Base-by-base conservation (phyloP, 2,888 invertebrate genomes). In the Luperina testacea region DNA sequence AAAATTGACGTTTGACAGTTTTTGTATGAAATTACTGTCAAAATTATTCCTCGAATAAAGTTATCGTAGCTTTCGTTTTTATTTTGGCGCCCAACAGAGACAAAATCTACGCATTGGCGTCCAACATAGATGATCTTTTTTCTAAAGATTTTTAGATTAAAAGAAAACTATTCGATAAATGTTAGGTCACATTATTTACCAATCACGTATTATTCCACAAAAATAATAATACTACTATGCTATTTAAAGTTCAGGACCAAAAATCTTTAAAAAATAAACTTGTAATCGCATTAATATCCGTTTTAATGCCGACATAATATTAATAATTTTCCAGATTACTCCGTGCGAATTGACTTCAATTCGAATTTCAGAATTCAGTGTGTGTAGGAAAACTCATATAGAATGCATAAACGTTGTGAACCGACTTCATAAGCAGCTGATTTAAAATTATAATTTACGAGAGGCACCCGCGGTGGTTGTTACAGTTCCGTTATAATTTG, bases 391-490 rank as follows among this genome's bases (percentile, higher is more conserved):
- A 90, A 90, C 92, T 92, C 93, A 91, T 92, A 92, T 84, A 90
- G 87, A 90, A 92, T 92, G 92, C 92, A 93, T 90, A 91, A 91
- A 90, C 88, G 89, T 82, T 90, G 91, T 88, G 91, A 91, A 90
- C 88, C 81, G 92, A 93, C 92, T 93, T 89, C 83, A 86, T 90
- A 92, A 93, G 91, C 87, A 91, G 90, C 90, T 93, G 86, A 94
- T 94, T 94, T 94, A 92, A 94, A 94, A 94, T 94, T 94, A 93
- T 94, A 94, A 94, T 94, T 91, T 90, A 89, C 89, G 88, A 88
- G 87, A 85, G 84, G 84, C 85, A 86, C 80, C 83, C 87, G 73
- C 72, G 84, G 81, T 88, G 71, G 88, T 88, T 87, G 89, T 89
- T 82, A 87, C 86, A 87, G 84, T 86, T 86, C 82, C 74, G 81